Evolutionary conservation across 2,113 vertebrate species (phyloP).

Genomic region (Numida meleagris): DNA sequence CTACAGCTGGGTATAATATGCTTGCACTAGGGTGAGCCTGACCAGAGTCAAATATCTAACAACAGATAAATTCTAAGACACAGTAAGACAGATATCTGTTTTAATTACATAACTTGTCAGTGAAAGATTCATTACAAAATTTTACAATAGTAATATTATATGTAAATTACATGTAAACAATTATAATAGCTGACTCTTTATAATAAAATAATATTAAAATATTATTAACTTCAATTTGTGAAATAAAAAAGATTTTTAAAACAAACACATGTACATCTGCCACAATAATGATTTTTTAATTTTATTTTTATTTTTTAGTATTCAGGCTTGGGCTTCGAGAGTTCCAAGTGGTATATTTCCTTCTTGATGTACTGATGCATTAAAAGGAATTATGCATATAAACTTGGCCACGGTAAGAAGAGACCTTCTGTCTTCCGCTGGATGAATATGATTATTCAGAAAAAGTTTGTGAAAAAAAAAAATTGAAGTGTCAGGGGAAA

Average conservation of each 20-base stretch:
- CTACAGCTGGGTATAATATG: background rate
- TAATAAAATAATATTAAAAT: background rate
- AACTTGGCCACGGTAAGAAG: conserved; percentile 49
- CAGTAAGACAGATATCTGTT: background rate
- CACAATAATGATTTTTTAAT: background rate
- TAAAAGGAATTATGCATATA: conserved; percentile 65
- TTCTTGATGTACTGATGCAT: conserved; percentile 44
- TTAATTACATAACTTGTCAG: background rate
- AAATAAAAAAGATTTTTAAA: background rate
- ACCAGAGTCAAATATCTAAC: background rate
- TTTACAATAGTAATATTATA: background rate
- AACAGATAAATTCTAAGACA: background rate
- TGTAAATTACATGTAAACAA: too few relatives aligned
- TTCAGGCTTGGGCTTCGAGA: conserved; percentile 36
- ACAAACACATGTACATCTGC: background rate
- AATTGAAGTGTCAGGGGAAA: background rate
- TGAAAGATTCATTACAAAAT: background rate
- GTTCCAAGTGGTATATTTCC: background rate
- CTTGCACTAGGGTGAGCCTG: background rate
- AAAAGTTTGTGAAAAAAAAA: conserved; percentile 36
- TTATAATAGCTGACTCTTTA: background rate
- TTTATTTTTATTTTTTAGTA: conserved; percentile 26
- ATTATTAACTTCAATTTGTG: background rate
- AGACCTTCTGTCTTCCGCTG: background rate
- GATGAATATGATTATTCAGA: conserved; percentile 49